Percentiles rank a stretch among this genome's conserved stretches.
phyloP scores from a whole-genome alignment of 1,140 invertebrate genomes.

The Trypoxylus dichotomus region DNA sequence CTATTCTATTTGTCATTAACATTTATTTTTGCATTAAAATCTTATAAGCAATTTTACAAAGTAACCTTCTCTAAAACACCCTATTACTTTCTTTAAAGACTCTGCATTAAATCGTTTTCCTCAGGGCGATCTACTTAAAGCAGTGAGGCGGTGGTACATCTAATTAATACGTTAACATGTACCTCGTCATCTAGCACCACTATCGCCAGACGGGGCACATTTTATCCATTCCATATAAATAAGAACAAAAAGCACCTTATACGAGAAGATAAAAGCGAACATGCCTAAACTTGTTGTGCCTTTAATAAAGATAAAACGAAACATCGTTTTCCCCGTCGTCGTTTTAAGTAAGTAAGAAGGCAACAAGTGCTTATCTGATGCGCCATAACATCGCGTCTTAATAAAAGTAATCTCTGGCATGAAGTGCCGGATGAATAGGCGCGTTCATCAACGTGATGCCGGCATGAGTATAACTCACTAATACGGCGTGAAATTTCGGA shows the following conservation, averaged over 20 bases:
- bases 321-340: neutral
- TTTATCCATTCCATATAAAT: neutral
- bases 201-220: neutral
- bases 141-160: neutral
- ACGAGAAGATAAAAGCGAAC: neutral
- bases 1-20: too few species aligned
- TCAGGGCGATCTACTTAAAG: too few species aligned
- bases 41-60: too few species aligned
- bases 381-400: neutral
- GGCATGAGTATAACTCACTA: neutral
- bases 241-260: conserved; percentile 12
- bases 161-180: neutral
- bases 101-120: too few species aligned
- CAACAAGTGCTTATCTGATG: conserved; percentile 19
- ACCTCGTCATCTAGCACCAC: neutral
- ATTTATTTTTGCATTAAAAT: too few species aligned
- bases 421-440: conserved; percentile 2
- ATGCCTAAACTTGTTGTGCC: neutral
- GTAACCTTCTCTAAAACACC: too few species aligned
- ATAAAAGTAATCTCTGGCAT: conserved; percentile 1
- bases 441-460: neutral
- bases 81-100: too few species aligned
- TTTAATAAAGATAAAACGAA: conserved; percentile 18
- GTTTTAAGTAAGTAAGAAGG: neutral
- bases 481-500: neutral